A percentile compares a stretch with the other conserved stretches of the same genome.
These are phyloP conservation scores for Micromys minutus DNA, from an alignment of 2,113 vertebrate genomes.

Conservation along the genomic window DNA sequence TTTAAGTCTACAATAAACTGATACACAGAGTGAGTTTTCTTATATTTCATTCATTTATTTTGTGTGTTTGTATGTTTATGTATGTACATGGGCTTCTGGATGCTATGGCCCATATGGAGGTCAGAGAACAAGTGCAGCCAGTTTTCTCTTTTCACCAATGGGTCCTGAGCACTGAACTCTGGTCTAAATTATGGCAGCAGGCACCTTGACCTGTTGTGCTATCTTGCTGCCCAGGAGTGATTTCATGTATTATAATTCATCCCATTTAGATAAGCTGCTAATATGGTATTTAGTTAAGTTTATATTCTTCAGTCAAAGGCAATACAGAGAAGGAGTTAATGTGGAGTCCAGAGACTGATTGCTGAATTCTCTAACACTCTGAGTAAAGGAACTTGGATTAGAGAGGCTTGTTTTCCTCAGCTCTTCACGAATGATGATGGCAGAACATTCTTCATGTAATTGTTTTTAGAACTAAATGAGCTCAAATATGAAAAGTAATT, in stretches of 20 bases:
- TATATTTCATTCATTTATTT: background rate
- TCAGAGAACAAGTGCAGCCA: too few relatives aligned
- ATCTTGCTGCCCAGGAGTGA: background rate
- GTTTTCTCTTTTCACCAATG: background rate
- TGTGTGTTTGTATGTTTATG: background rate
- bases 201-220: background rate
- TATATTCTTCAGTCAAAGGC: background rate
- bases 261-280: background rate
- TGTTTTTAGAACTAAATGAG: conserved; percentile 45
- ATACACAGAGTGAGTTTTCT: background rate
- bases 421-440: background rate
- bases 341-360: background rate
- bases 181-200: background rate
- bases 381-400: conserved; percentile 3
- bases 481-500: conserved; percentile 41
- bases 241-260: background rate
- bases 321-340: background rate
- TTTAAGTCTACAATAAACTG: background rate
- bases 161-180: background rate
- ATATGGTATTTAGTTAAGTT: background rate
- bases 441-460: background rate
- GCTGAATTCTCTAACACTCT: background rate
- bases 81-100: background rate
- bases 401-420: conserved; percentile 7
- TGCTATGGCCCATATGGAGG: background rate